Evolutionary conservation across 1,140 invertebrate species (phyloP).

Genomic region (Neodiprion fabricii): DNA sequence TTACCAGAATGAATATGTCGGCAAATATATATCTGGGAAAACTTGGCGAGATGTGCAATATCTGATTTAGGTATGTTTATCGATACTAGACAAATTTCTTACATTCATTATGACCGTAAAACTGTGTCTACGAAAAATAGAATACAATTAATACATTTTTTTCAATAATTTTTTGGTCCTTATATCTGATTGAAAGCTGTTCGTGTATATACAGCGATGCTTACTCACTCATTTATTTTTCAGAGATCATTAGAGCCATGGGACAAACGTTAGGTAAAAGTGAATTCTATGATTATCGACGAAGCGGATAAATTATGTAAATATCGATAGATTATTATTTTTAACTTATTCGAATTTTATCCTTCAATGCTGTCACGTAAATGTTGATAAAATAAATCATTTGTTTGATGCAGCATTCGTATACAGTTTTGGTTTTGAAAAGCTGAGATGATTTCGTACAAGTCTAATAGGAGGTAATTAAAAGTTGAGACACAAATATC

Average conservation of each 20-base stretch:
- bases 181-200: neutral
- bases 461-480: neutral
- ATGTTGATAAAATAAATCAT: neutral
- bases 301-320: neutral
- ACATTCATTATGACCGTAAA: neutral
- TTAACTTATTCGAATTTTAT: constrained; percentile 4
- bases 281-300: neutral
- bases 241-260: neutral
- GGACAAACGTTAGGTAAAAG: neutral
- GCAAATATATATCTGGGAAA: constrained; percentile 9
- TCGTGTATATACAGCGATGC: neutral
- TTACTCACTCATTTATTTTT: neutral
- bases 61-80: constrained; percentile 5
- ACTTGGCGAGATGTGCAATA: constrained; percentile 26
- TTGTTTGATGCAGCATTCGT: neutral
- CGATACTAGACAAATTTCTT: neutral
- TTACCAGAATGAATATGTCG: constrained; percentile 63
- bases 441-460: neutral
- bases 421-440: neutral
- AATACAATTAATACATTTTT: neutral
- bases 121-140: neutral
- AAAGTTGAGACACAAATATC: neutral
- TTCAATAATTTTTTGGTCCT: neutral
- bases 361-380: neutral
- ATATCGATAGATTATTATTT: neutral